Evolutionary conservation across 2,888 invertebrate genomes (phyloP).

Genomic region (Melieria picta): DNA sequence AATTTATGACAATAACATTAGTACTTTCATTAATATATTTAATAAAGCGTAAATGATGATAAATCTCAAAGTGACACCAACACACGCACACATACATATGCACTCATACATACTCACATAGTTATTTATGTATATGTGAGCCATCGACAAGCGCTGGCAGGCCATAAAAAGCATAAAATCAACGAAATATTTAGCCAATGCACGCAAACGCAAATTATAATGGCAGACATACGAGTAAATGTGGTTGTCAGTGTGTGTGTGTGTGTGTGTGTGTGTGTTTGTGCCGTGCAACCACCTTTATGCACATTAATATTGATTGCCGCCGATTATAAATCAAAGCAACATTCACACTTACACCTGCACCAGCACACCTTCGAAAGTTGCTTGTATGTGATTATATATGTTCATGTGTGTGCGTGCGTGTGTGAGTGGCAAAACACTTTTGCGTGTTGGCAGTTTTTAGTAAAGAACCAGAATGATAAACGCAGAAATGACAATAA

Average conservation of each 20-base stretch:
- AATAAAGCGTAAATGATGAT: conserved; percentile 4
- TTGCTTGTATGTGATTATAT: too few species aligned
- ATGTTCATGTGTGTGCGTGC: too few species aligned
- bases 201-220: neutral
- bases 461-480: too few species aligned
- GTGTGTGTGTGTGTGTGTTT: too few species aligned
- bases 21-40: conserved; percentile 1
- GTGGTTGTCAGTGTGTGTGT: too few species aligned
- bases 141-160: neutral
- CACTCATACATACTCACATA: neutral
- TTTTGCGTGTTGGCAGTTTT: too few species aligned
- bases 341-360: too few species aligned
- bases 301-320: conserved; percentile 1
- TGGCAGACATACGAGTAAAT: too few species aligned
- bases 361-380: too few species aligned
- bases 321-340: neutral
- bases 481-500: too few species aligned
- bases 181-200: neutral
- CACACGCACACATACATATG: neutral
- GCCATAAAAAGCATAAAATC: neutral
- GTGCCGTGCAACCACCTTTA: neutral
- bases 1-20: conserved; percentile 1
- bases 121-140: neutral
- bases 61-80: neutral
- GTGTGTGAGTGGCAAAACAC: too few species aligned